These are phyloP conservation scores for Lethocerus indicus DNA, from an alignment of 1,140 invertebrate genomes.

Conservation along the genomic window DNA sequence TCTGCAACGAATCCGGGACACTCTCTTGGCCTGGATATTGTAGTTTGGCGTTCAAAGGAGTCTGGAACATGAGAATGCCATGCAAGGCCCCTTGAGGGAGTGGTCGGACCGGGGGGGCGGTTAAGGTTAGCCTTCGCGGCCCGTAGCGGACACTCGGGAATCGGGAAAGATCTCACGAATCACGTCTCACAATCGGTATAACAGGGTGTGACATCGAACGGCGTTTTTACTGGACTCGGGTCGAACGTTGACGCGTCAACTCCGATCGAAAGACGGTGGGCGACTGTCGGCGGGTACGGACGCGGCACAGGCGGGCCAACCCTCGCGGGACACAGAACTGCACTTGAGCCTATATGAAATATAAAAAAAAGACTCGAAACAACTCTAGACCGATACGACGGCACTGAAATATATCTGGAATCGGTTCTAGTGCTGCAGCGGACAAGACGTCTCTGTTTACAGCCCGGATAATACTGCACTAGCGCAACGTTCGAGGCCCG, in stretches of 20 bases:
- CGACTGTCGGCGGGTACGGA: too few species aligned
- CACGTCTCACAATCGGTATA: too few species aligned
- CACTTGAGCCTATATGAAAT: background rate
- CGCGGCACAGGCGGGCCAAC: too few species aligned
- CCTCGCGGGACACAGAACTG: too few species aligned
- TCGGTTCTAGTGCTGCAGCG: background rate
- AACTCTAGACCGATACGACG: background rate
- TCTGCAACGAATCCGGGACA: conserved; percentile 11
- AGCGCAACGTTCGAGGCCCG: background rate
- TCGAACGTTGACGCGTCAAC: too few species aligned
- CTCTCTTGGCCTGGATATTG: conserved; percentile 12
- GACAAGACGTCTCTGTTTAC: conserved; percentile 1
- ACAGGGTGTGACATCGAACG: too few species aligned
- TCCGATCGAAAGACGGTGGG: too few species aligned
- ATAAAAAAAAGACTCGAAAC: background rate
- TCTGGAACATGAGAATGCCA: conserved; percentile 17
- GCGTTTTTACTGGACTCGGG: too few species aligned
- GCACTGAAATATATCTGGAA: background rate
- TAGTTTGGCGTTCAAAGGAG: conserved; percentile 15
- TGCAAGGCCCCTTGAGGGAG: conserved; percentile 7
- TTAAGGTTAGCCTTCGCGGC: background rate
- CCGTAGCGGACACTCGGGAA: background rate
- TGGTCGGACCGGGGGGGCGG: background rate
- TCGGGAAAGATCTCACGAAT: too few species aligned
- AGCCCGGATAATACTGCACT: conserved; percentile 11